Conservation (phyloP, 2,888 invertebrate species). For the Ephialtes manifestator region DNA sequence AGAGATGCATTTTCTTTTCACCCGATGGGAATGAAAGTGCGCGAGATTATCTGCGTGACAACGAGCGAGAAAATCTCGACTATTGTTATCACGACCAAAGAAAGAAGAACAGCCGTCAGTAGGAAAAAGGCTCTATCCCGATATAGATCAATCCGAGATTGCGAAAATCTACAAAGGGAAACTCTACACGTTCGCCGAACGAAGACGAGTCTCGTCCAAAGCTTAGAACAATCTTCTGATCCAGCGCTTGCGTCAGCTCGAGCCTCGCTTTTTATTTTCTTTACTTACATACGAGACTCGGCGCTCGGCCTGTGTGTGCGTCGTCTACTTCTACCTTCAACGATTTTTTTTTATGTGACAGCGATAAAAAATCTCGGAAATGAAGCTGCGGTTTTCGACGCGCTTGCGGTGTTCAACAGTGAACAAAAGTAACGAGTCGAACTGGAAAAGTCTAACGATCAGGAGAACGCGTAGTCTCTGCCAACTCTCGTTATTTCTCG, state of each 20-base stretch:
- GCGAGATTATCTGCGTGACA: slow-evolving; percentile 12
- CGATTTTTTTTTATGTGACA: slow-evolving; percentile 1
- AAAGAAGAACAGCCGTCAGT: slow-evolving; percentile 6
- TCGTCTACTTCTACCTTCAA: background rate
- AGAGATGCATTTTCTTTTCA: slow-evolving; percentile 3
- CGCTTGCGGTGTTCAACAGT: slow-evolving; percentile 2
- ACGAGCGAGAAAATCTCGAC: background rate
- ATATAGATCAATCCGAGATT: slow-evolving; percentile 21
- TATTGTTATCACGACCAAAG: slow-evolving; percentile 19
- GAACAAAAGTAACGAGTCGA: slow-evolving; percentile 35
- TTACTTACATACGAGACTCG: background rate
- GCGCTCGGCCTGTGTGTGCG: background rate
- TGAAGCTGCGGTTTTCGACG: slow-evolving; percentile 8
- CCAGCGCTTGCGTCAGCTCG: background rate
- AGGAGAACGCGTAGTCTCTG: slow-evolving; percentile 6
- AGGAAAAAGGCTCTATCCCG: slow-evolving; percentile 3
- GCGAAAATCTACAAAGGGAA: slow-evolving; percentile 3
- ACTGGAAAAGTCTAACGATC: slow-evolving; percentile 39
- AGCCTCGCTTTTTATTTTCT: slow-evolving; percentile 1
- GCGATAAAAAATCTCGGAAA: slow-evolving; percentile 23
- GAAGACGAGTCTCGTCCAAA: background rate
- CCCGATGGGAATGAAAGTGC: slow-evolving; percentile 35
- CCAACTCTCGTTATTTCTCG: slow-evolving; percentile 39
- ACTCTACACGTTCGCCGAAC: background rate
- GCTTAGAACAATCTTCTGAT: background rate